These are phyloP conservation scores for Branchinecta lynchi DNA, from an alignment of 1,140 invertebrate genomes.

Conservation along the genomic window DNA sequence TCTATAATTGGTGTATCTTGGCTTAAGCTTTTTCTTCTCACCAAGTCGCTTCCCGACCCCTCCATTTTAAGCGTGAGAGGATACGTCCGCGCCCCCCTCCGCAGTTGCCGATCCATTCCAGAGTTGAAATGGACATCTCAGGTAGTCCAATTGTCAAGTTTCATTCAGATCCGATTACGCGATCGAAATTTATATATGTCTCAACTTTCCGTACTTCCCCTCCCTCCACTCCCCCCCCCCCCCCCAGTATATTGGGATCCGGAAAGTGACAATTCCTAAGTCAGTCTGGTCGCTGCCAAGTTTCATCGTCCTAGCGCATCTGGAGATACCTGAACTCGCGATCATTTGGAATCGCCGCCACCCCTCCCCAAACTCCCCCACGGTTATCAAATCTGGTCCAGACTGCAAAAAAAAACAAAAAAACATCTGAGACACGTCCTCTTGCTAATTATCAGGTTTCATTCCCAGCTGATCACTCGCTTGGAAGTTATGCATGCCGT, in stretches of 20 bases:
- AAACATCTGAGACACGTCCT: too few relatives aligned
- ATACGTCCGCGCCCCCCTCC: background rate
- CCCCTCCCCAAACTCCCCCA: too few relatives aligned
- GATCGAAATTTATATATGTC: background rate
- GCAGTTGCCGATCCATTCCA: background rate
- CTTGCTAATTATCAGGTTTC: too few relatives aligned
- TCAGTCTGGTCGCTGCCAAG: background rate
- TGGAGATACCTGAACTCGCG: too few relatives aligned
- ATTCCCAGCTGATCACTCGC: too few relatives aligned
- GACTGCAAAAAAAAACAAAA: too few relatives aligned
- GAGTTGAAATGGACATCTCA: background rate
- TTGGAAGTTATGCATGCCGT: too few relatives aligned
- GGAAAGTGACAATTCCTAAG: background rate
- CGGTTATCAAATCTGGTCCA: too few relatives aligned
- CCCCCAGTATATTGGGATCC: background rate
- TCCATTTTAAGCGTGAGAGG: background rate
- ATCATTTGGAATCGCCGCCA: too few relatives aligned
- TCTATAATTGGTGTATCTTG: too few relatives aligned
- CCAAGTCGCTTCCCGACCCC: background rate
- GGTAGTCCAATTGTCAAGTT: background rate
- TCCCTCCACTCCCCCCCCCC: background rate
- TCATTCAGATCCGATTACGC: background rate
- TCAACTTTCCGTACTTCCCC: background rate
- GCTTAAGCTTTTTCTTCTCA: background rate
- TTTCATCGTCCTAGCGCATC: too few relatives aligned